phyloP scores from a whole-genome alignment of 2,797 vertebrate species.

The Momotus momota region DNA sequence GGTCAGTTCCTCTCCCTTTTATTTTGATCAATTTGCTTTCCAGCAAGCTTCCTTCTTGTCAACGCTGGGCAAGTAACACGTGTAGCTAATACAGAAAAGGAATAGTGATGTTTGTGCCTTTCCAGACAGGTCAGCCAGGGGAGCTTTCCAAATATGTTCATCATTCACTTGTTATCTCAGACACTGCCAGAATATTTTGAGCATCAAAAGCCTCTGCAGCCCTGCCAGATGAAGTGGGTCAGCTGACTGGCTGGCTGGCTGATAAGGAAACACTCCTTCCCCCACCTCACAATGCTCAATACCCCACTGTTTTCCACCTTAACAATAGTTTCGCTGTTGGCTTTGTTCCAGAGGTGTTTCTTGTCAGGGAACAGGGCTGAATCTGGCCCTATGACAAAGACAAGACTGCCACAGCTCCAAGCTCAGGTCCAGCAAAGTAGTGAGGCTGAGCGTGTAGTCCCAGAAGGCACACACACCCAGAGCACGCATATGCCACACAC shows the following conservation, averaged over 20 bases:
- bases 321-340: not conserved
- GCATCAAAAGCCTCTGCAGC: not conserved
- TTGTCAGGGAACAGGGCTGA: not conserved
- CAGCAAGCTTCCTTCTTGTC: not conserved
- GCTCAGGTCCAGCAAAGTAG: not conserved
- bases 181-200: slow-evolving; percentile 40
- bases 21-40: not conserved
- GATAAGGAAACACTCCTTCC: not conserved
- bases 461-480: not conserved
- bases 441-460: not conserved
- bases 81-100: not conserved
- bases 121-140: not conserved
- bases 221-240: not conserved
- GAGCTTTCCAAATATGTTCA: not conserved
- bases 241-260: not conserved
- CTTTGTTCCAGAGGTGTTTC: not conserved
- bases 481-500: not conserved
- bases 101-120: not conserved
- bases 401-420: not conserved
- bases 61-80: not conserved
- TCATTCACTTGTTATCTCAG: slow-evolving; percentile 33
- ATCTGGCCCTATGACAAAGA: not conserved
- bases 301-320: not conserved
- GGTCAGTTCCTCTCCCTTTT: not conserved
- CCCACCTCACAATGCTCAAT: not conserved